These are phyloP conservation scores for Heteromormyrus szaboi DNA, from an alignment of 2,797 vertebrate genomes.

Conservation along the genomic window DNA sequence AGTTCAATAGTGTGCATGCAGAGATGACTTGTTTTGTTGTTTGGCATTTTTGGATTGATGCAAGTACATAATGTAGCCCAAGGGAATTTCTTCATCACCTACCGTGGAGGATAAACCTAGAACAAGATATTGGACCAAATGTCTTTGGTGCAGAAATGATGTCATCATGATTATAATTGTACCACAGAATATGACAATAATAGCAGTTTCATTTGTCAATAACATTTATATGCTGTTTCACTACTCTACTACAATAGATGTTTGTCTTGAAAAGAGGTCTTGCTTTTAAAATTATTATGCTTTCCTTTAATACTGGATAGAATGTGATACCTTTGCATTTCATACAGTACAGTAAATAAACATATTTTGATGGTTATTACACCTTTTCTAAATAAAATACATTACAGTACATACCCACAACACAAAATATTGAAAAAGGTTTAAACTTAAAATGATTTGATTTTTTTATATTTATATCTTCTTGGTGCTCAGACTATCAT, in stretches of 20 bases:
- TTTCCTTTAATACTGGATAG: not conserved
- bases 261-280: not conserved
- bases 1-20: not conserved
- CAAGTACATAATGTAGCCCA: not conserved
- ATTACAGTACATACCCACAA: not conserved
- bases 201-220: constrained; percentile 7
- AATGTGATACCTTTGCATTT: not conserved
- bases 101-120: not conserved
- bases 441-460: not conserved
- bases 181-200: not conserved
- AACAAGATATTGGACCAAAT: not conserved
- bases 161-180: constrained; percentile 1
- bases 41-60: not conserved
- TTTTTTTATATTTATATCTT: not conserved
- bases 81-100: not conserved
- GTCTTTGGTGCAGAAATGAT: constrained; percentile 16
- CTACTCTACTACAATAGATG: not conserved
- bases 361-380: not conserved
- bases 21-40: not conserved
- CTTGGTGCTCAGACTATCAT: not conserved
- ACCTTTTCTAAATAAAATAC: not conserved
- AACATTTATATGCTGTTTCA: not conserved
- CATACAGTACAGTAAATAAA: not conserved
- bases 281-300: not conserved
- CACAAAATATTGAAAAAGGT: not conserved